Evolutionary conservation across 2,888 invertebrate species (phyloP).

Genomic region (Tenthredo livida): DNA sequence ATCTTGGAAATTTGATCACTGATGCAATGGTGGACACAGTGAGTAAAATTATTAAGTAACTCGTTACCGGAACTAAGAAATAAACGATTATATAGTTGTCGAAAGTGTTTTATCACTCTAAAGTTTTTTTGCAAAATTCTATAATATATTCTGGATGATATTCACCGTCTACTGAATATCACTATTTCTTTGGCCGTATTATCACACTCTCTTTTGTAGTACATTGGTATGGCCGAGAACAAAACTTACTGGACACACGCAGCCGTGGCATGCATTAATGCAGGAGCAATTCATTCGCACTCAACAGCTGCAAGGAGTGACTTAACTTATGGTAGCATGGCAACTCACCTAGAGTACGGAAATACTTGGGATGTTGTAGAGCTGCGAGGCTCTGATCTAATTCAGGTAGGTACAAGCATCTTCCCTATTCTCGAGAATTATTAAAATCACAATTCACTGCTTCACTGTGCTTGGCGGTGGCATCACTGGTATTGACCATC

Average conservation of each 20-base stretch:
- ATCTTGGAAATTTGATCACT: slow-evolving; percentile 86
- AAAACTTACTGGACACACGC: slow-evolving; percentile 83
- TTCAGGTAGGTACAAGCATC: slow-evolving; percentile 77
- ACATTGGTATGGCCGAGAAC: slow-evolving; percentile 77
- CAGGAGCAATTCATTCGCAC: slow-evolving; percentile 85
- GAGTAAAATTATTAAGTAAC: slow-evolving; percentile 66
- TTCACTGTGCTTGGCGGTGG: no score
- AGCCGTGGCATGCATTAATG: slow-evolving; percentile 85
- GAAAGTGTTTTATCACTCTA: not conserved
- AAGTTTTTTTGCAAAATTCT: not conserved
- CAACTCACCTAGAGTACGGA: slow-evolving; percentile 87
- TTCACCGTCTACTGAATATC: not conserved
- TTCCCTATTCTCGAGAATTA: not conserved
- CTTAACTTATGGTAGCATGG: slow-evolving; percentile 85
- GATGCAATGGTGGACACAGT: slow-evolving; percentile 86
- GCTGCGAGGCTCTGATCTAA: slow-evolving; percentile 83
- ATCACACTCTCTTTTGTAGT: slow-evolving; percentile 73
- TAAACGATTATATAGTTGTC: not conserved
- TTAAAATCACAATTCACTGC: not conserved
- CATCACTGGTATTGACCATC: not conserved
- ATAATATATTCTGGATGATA: not conserved
- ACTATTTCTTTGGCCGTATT: not conserved
- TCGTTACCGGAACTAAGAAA: not conserved
- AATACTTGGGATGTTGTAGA: slow-evolving; percentile 88
- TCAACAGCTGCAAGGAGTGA: slow-evolving; percentile 77